Conservation (phyloP, 2,113 vertebrate genomes). For the Psilopogon haemacephalus region DNA sequence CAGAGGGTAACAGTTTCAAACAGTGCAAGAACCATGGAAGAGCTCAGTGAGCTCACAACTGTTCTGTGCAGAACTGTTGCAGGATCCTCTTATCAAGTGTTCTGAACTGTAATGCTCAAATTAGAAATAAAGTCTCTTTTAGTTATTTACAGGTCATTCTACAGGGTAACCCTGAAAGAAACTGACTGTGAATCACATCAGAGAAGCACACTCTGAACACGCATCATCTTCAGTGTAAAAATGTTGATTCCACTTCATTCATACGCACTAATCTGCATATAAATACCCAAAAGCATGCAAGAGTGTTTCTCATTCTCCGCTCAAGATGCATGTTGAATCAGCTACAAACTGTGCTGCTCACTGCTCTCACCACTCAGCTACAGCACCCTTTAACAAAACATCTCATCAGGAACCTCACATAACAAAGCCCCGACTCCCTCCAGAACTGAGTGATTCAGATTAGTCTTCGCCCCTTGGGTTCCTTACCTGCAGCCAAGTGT, state of each 20-base stretch:
- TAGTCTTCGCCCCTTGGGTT: background rate
- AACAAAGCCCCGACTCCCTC: background rate
- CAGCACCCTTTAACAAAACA: background rate
- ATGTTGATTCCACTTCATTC: background rate
- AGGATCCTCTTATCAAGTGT: background rate
- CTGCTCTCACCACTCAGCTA: background rate
- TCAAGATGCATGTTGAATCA: background rate
- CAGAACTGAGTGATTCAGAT: background rate
- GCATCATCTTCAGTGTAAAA: background rate
- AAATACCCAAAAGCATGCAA: background rate
- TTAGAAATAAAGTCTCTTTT: background rate
- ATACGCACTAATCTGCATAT: background rate
- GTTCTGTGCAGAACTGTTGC: background rate
- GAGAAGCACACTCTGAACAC: background rate
- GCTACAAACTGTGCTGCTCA: background rate
- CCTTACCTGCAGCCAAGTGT: constrained; percentile 96
- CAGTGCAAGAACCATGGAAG: background rate
- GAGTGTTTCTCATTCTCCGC: background rate
- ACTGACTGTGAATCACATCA: background rate
- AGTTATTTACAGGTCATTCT: background rate
- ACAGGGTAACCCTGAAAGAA: background rate
- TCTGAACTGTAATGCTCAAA: background rate
- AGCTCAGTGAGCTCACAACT: background rate
- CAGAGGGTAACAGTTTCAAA: background rate
- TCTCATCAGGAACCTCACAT: background rate